Evolutionary conservation across 1,140 invertebrate genomes (phyloP).

Genomic region (Campodea augens): DNA sequence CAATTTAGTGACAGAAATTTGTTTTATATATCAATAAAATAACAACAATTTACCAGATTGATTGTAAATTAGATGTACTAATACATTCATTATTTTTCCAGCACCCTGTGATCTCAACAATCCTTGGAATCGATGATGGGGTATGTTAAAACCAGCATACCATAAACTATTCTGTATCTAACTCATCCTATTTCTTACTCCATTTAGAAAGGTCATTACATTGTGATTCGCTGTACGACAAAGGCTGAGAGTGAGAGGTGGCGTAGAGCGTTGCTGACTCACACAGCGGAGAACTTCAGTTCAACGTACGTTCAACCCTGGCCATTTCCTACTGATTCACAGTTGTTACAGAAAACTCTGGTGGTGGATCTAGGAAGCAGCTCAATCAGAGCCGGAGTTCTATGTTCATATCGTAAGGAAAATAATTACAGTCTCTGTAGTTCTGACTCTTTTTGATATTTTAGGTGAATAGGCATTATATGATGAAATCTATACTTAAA

Average conservation of each 20-base stretch:
- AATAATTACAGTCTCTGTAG: background rate
- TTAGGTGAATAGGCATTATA: too few relatives aligned
- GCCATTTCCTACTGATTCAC: constrained; percentile 22
- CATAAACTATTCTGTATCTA: too few relatives aligned
- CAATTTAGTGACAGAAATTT: too few relatives aligned
- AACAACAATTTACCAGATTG: too few relatives aligned
- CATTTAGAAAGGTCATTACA: constrained; percentile 31
- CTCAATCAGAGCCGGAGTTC: constrained; percentile 35
- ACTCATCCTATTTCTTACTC: constrained; percentile 6
- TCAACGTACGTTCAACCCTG: constrained; percentile 30
- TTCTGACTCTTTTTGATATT: too few relatives aligned
- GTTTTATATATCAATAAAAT: too few relatives aligned
- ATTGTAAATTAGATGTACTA: too few relatives aligned
- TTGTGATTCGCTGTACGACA: constrained; percentile 29
- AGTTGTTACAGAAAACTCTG: constrained; percentile 21
- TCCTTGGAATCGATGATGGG: constrained; percentile 21
- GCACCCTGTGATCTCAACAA: constrained; percentile 11
- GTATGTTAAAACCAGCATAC: too few relatives aligned
- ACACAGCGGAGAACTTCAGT: constrained; percentile 29
- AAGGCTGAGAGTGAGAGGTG: constrained; percentile 30
- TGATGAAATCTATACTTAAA: too few relatives aligned
- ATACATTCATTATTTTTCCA: background rate
- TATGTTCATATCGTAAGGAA: constrained; percentile 30
- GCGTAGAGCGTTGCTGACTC: constrained; percentile 30
- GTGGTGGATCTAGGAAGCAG: constrained; percentile 38